These are phyloP conservation scores for Orchestes rusci DNA, from an alignment of 2,888 invertebrate genomes.

Conservation along the genomic window DNA sequence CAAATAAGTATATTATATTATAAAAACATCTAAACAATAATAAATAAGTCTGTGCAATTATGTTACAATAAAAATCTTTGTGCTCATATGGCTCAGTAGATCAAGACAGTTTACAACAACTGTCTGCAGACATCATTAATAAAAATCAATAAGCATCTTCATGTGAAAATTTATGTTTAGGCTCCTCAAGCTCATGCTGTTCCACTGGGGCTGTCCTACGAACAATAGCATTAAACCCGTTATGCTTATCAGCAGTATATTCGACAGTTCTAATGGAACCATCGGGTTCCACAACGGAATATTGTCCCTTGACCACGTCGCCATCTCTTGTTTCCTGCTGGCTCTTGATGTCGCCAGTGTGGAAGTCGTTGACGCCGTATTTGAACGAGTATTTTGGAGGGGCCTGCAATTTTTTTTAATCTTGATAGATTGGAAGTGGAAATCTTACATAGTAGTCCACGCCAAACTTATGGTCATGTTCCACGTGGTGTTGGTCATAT, in stretches of 20 bases:
- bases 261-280: constrained; percentile 41
- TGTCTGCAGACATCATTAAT: too few species aligned
- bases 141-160: too few species aligned
- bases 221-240: constrained; percentile 41
- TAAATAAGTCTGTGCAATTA: too few species aligned
- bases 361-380: constrained; percentile 41
- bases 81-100: too few species aligned
- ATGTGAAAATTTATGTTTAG: too few species aligned
- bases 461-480: not conserved
- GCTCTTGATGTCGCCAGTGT: constrained; percentile 41
- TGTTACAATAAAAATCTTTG: too few species aligned
- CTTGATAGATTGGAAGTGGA: not conserved
- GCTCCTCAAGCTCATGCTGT: constrained; percentile 22
- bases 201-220: constrained; percentile 30
- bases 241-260: constrained; percentile 41
- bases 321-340: constrained; percentile 41
- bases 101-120: too few species aligned
- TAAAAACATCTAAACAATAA: too few species aligned
- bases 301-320: constrained; percentile 42
- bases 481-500: too few species aligned
- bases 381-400: constrained; percentile 40
- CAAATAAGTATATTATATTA: too few species aligned
- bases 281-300: constrained; percentile 42
- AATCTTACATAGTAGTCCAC: not conserved
- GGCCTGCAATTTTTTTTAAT: constrained; percentile 31